phyloP scores from a whole-genome alignment of 2,113 vertebrate species.

The Limanda limanda region DNA sequence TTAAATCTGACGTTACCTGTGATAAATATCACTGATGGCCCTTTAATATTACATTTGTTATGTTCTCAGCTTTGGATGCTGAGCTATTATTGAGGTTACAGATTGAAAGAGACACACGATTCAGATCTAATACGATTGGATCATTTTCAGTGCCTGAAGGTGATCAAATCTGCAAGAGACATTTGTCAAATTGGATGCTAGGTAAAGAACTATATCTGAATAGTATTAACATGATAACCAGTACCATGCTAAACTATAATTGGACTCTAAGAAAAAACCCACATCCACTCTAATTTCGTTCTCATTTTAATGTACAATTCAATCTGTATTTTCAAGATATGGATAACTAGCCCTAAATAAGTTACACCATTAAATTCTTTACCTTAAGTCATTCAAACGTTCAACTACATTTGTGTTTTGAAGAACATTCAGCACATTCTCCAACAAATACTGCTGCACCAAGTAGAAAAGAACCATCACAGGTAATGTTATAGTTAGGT shows the following conservation, averaged over 20 bases:
- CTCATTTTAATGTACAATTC: too few species aligned
- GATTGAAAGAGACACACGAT: not conserved
- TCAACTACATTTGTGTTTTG: too few species aligned
- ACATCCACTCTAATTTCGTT: not conserved
- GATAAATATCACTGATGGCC: not conserved
- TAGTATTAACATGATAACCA: not conserved
- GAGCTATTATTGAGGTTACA: not conserved
- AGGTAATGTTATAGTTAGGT: conserved; percentile 68
- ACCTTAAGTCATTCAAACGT: not conserved
- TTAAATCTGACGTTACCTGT: not conserved
- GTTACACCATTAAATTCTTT: not conserved
- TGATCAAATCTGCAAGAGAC: not conserved
- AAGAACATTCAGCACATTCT: not conserved
- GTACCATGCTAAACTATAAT: not conserved
- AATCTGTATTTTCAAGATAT: too few species aligned
- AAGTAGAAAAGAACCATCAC: conserved; percentile 42
- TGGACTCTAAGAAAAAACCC: not conserved
- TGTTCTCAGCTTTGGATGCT: not conserved
- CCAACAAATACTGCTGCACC: conserved; percentile 31
- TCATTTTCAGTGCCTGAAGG: not conserved
- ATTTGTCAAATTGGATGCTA: not conserved
- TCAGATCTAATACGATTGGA: not conserved
- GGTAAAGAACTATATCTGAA: not conserved
- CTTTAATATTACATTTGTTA: not conserved
- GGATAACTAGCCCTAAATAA: not conserved